Base-by-base conservation (phyloP, 2,797 vertebrate species). In the Hydrophis major region DNA sequence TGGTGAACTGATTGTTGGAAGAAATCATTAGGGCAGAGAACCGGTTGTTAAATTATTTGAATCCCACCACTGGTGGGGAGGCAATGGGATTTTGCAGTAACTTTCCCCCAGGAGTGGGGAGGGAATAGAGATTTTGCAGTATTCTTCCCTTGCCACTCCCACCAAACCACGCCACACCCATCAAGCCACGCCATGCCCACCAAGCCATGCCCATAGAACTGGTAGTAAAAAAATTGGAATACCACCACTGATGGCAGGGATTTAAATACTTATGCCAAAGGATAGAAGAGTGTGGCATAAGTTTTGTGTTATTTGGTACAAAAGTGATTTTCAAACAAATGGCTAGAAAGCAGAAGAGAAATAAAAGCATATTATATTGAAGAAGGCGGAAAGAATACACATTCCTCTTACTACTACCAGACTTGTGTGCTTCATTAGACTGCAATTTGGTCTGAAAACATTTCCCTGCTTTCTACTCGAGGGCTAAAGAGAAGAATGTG, bases 241-340 rank as follows among this genome's bases (percentile, higher is more conserved):
- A 53, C 8, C 50, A 53, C 50, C 50, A 53, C 8, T 53, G 50
- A 53, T 53, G 92, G 93, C 95, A 96, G 93, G 55, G 94, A 96
- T 97, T 97, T 97, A 95, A 94, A 96, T 96, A 97, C 93, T 95
- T 93, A 96, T 56, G 20, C 59, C 86, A 89, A 92, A 94, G 57
- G 50, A 42, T 94, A 95, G 91, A 95, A 91, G 90, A 93, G 94
- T 95, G 87, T 89, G 88, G 93, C 96, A 95, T 95, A 93, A 25
- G 25, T 87, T 90, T 61, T 90, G 27, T 6, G 56, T 93, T 92
- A 32, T 60, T 90, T 86, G 28, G 59, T 87, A 57, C 47, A 63
- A 60, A 37, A 63, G 16, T 28, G 57, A 42, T 50, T 83, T 92
- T 92, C 69, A 88, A 88, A 78, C 78, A 94, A 86, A 89, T 37